phyloP scores from a whole-genome alignment of 2,113 vertebrate genomes.

The Ophthalmotilapia sp. region DNA sequence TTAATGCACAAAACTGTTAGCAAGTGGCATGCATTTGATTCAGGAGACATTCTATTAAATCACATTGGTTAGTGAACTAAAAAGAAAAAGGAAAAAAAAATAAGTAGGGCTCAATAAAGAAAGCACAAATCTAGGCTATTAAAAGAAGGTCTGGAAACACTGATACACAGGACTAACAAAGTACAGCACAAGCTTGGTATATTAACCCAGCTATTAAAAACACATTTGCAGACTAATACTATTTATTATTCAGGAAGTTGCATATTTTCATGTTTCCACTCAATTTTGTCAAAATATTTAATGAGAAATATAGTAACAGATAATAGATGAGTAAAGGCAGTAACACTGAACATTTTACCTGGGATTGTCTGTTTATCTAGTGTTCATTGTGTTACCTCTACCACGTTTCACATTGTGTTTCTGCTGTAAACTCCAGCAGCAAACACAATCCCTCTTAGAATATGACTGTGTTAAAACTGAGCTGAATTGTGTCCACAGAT shows the following conservation, averaged over 20 bases:
- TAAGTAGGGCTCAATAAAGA: neutral
- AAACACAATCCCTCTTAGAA: conserved; percentile 8
- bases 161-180: neutral
- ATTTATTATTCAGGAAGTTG: neutral
- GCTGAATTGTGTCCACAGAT: neutral
- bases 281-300: neutral
- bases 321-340: neutral
- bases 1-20: neutral
- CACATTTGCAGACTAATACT: neutral
- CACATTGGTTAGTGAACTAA: neutral
- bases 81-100: neutral
- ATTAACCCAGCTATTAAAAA: neutral
- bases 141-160: neutral
- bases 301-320: neutral
- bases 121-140: neutral
- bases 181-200: neutral
- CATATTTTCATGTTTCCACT: neutral
- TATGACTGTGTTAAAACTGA: neutral
- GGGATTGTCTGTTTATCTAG: neutral
- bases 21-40: neutral
- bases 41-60: neutral
- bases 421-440: neutral
- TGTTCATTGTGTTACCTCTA: neutral
- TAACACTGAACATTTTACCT: neutral
- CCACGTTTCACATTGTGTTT: neutral